Evolutionary conservation across 2,888 invertebrate species (phyloP).

Genomic region (Pasiphila rectangulata): DNA sequence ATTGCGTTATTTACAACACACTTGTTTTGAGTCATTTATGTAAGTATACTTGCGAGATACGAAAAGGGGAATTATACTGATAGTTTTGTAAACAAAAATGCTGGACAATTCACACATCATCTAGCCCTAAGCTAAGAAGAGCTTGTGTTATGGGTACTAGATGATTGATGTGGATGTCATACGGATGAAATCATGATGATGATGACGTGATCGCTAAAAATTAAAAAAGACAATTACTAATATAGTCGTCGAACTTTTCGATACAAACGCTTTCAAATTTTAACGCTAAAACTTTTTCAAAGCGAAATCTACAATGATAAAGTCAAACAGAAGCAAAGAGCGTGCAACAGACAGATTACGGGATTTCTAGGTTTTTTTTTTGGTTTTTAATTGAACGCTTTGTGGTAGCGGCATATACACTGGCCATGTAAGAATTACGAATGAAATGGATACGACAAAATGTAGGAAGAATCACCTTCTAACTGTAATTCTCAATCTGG

Average conservation of each 20-base stretch:
- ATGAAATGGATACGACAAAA: not conserved
- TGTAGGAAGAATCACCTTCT: too few relatives aligned
- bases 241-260: not conserved
- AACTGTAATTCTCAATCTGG: too few relatives aligned
- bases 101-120: too few relatives aligned
- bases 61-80: too few relatives aligned
- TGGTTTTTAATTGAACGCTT: slow-evolving; percentile 66
- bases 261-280: not conserved
- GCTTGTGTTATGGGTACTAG: too few relatives aligned
- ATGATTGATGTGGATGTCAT: too few relatives aligned
- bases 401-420: slow-evolving; percentile 48
- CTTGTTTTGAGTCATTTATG: slow-evolving; percentile 11
- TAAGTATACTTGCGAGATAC: not conserved
- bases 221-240: too few relatives aligned
- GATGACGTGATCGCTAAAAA: too few relatives aligned
- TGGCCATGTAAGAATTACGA: too few relatives aligned
- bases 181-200: too few relatives aligned
- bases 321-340: slow-evolving; percentile 46
- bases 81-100: too few relatives aligned
- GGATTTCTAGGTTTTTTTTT: slow-evolving; percentile 43
- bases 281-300: slow-evolving; percentile 21
- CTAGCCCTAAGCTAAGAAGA: too few relatives aligned
- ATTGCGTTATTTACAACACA: slow-evolving; percentile 42
- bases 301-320: slow-evolving; percentile 31
- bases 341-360: slow-evolving; percentile 52